Percentiles rank a stretch among this genome's conserved stretches.
phyloP scores from a whole-genome alignment of 1,140 invertebrate species.

The Tetramorium alpestre region DNA sequence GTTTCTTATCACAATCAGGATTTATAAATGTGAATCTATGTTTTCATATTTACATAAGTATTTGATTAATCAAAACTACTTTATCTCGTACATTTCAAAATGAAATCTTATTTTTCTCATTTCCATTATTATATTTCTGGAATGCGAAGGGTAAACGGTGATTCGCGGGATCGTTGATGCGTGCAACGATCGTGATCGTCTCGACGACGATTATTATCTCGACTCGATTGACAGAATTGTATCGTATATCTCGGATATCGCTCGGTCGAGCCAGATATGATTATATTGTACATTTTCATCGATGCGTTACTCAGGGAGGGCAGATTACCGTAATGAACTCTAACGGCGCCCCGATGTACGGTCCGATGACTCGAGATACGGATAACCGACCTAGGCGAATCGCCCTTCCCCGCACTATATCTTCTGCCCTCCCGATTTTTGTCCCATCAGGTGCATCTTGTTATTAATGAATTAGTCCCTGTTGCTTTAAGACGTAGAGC shows the following conservation, averaged over 20 bases:
- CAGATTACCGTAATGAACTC: slow-evolving; percentile 82
- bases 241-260: slow-evolving; percentile 57
- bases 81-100: background rate
- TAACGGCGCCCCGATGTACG: slow-evolving; percentile 73
- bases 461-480: slow-evolving; percentile 60
- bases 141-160: background rate
- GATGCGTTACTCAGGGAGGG: slow-evolving; percentile 81
- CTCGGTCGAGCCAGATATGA: slow-evolving; percentile 74
- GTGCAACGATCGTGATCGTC: slow-evolving; percentile 52
- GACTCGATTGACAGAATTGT: slow-evolving; percentile 68
- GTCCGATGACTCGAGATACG: slow-evolving; percentile 81
- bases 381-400: slow-evolving; percentile 27
- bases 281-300: slow-evolving; percentile 82
- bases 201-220: slow-evolving; percentile 75
- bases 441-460: background rate
- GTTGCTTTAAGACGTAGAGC: slow-evolving; percentile 64
- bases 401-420: background rate
- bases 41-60: background rate
- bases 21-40: background rate
- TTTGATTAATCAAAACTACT: background rate
- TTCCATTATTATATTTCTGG: background rate
- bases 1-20: too few species aligned
- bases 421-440: slow-evolving; percentile 23
- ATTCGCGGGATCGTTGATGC: background rate
- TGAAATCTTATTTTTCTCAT: background rate